Conservation (phyloP, 2,888 invertebrate species). For the Ennomos fuscantarius region DNA sequence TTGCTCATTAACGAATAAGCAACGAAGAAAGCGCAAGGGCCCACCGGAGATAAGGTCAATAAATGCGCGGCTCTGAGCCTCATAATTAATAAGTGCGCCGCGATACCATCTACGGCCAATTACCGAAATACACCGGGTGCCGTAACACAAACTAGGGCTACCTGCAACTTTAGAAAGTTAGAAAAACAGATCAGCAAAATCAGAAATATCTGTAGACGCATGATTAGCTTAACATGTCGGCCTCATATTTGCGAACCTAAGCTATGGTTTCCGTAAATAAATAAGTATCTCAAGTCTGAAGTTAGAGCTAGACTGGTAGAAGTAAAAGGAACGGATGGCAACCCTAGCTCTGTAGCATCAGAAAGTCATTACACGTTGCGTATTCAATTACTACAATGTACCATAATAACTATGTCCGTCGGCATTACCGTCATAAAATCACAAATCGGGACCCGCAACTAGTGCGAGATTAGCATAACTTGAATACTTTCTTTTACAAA, state of each 20-base stretch:
- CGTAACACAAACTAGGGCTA: conserved; percentile 48
- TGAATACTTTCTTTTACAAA: conserved; percentile 29
- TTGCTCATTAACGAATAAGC: conserved; percentile 70
- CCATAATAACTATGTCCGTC: conserved; percentile 49
- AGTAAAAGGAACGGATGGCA: conserved; percentile 13
- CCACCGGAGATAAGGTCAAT: conserved; percentile 81
- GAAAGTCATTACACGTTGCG: conserved; percentile 55
- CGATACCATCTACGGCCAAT: conserved; percentile 70
- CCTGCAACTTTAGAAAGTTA: conserved; percentile 27
- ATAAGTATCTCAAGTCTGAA: background rate
- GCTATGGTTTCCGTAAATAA: too few species aligned
- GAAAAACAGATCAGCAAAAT: background rate
- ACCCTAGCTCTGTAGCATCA: conserved; percentile 33
- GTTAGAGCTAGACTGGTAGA: conserved; percentile 9
- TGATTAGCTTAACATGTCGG: too few species aligned
- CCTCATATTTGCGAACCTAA: too few species aligned
- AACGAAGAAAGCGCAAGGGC: conserved; percentile 68
- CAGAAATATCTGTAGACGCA: background rate
- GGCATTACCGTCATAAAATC: conserved; percentile 39
- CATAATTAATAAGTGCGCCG: conserved; percentile 75
- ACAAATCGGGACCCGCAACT: conserved; percentile 35
- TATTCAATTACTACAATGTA: conserved; percentile 60
- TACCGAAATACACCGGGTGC: conserved; percentile 64
- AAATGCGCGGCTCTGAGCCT: conserved; percentile 73
- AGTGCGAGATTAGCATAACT: conserved; percentile 38